A percentile compares a stretch with the other conserved stretches of the same genome.
These are phyloP conservation scores for Caerostris extrusa DNA, from an alignment of 1,140 invertebrate species.

Conservation along the genomic window DNA sequence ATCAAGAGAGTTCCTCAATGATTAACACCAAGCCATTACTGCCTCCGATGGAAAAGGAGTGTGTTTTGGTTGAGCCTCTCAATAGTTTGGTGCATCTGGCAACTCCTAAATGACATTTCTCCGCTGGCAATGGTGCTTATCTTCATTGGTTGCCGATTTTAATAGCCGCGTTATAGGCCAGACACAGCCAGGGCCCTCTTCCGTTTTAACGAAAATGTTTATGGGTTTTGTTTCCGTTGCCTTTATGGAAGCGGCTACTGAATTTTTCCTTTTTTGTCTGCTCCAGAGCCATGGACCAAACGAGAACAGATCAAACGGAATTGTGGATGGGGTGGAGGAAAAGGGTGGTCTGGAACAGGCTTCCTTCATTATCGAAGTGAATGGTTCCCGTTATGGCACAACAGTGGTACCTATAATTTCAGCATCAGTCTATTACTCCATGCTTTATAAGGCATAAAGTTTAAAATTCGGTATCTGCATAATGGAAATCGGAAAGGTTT, in stretches of 20 bases:
- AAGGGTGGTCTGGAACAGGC: not conserved
- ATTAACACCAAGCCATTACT: not conserved
- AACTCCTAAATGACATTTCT: conserved; percentile 8
- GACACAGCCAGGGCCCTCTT: not conserved
- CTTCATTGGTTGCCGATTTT: not conserved
- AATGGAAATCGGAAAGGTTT: not conserved
- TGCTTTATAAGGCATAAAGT: not conserved
- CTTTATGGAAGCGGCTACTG: not conserved
- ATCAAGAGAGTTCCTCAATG: not conserved
- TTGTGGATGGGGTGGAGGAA: too few species aligned
- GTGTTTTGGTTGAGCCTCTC: not conserved
- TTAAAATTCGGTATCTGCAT: not conserved
- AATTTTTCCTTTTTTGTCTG: not conserved
- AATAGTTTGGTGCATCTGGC: not conserved
- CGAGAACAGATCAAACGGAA: not conserved
- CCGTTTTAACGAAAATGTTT: conserved; percentile 10
- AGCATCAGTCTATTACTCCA: not conserved
- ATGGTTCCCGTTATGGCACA: not conserved
- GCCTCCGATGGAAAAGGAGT: not conserved
- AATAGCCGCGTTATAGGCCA: not conserved
- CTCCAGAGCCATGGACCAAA: not conserved
- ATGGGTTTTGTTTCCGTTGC: not conserved
- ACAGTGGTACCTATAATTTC: conserved; percentile 2
- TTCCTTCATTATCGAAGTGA: conserved; percentile 6
- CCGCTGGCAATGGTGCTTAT: not conserved